phyloP scores from a whole-genome alignment of 2,888 invertebrate genomes.

The Cybosia mesomella region DNA sequence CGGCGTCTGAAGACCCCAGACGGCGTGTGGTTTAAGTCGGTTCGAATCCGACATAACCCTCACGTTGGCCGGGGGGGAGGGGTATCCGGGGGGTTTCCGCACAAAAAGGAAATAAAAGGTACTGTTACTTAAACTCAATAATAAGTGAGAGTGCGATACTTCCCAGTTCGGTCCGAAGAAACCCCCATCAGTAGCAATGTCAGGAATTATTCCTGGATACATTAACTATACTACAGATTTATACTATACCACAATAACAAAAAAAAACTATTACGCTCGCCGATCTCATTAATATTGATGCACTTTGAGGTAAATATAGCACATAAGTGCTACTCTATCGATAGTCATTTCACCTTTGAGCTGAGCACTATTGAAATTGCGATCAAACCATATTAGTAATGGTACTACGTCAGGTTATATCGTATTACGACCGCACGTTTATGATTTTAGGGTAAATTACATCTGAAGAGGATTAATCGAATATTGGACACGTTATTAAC shows the following conservation, averaged over 20 bases:
- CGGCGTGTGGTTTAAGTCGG: too few species aligned
- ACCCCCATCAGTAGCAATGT: too few species aligned
- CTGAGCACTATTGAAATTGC: conserved; percentile 33
- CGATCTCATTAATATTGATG: conserved; percentile 37
- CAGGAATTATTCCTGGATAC: neutral
- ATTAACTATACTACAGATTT: neutral
- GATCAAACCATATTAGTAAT: conserved; percentile 24
- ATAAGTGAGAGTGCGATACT: too few species aligned
- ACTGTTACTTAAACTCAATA: too few species aligned
- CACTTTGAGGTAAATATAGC: conserved; percentile 22
- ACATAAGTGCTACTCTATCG: conserved; percentile 2
- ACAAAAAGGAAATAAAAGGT: too few species aligned
- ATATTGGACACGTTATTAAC: conserved; percentile 14
- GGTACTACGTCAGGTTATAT: conserved; percentile 15
- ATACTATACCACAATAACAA: neutral
- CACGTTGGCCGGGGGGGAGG: too few species aligned
- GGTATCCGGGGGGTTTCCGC: too few species aligned
- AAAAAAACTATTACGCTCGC: neutral
- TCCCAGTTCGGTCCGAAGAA: too few species aligned
- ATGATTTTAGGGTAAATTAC: conserved; percentile 18
- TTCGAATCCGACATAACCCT: too few species aligned
- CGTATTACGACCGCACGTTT: conserved; percentile 16
- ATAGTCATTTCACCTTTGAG: conserved; percentile 12
- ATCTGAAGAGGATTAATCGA: conserved; percentile 16
- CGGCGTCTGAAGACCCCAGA: too few species aligned